These are phyloP conservation scores for Agonopterix alstromeriana DNA, from an alignment of 2,888 invertebrate species.

Conservation along the genomic window DNA sequence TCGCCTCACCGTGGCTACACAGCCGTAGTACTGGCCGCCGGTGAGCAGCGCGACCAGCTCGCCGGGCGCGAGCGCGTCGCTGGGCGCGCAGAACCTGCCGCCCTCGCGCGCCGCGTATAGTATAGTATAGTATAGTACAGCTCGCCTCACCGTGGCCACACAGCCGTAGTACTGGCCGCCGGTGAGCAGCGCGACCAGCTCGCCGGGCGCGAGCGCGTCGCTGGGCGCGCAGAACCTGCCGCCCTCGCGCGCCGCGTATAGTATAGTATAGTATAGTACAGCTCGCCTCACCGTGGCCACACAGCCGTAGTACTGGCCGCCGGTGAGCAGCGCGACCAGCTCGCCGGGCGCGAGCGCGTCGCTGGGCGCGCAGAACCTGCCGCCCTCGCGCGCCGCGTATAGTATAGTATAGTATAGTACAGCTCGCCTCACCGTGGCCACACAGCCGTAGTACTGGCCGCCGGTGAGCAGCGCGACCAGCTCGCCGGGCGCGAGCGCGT, in stretches of 20 bases:
- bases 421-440: too few relatives aligned
- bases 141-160: constrained; percentile 80
- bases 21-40: constrained; percentile 49
- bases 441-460: constrained; percentile 30
- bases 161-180: constrained; percentile 89
- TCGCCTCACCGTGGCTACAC: too few relatives aligned
- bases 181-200: constrained; percentile 83
- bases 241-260: constrained; percentile 26
- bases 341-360: too few relatives aligned
- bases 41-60: constrained; percentile 84
- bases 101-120: constrained; percentile 67
- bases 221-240: constrained; percentile 38
- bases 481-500: constrained; percentile 81
- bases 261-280: too few relatives aligned
- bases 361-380: too few relatives aligned
- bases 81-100: constrained; percentile 35
- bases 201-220: constrained; percentile 80
- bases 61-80: constrained; percentile 80
- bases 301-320: too few relatives aligned
- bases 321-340: too few relatives aligned
- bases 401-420: too few relatives aligned
- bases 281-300: too few relatives aligned
- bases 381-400: too few relatives aligned
- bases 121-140: too few relatives aligned
- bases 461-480: constrained; percentile 84